A percentile compares a stretch with the other conserved stretches of the same genome.
phyloP scores from a whole-genome alignment of 1,140 invertebrate species.

The Kradibia gibbosae region DNA sequence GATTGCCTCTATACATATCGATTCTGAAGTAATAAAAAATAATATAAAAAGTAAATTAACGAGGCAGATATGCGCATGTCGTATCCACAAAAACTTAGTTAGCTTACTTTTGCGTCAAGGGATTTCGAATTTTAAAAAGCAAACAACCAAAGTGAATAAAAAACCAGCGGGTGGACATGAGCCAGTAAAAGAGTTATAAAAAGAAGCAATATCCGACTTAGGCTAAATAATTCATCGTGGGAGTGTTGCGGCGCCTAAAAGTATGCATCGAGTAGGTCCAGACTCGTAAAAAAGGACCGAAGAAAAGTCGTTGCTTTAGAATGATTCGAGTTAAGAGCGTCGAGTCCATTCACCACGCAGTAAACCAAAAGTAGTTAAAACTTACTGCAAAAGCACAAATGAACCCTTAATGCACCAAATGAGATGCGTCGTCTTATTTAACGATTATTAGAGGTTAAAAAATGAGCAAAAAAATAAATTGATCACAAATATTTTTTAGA shows the following conservation, averaged over 20 bases:
- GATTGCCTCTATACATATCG: no score
- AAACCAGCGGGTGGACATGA: slow-evolving; percentile 32
- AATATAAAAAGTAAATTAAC: no score
- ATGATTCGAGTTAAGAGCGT: slow-evolving; percentile 52
- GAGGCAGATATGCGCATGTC: no score
- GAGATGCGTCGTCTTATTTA: slow-evolving; percentile 2
- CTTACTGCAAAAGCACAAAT: neutral
- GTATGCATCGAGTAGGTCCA: slow-evolving; percentile 59
- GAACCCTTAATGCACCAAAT: neutral
- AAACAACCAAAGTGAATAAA: no score
- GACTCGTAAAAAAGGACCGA: slow-evolving; percentile 67
- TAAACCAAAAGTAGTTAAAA: neutral
- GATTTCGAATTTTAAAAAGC: neutral
- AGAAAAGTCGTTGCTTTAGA: slow-evolving; percentile 62
- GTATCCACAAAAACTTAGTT: no score
- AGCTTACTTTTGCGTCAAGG: neutral
- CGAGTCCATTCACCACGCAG: slow-evolving; percentile 49
- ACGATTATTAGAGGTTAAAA: slow-evolving; percentile 23
- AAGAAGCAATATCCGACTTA: slow-evolving; percentile 69
- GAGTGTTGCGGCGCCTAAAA: slow-evolving; percentile 56
- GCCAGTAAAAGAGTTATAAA: slow-evolving; percentile 73
- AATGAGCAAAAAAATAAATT: neutral
- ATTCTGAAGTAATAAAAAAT: no score
- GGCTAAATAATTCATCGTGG: slow-evolving; percentile 69
- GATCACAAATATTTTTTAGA: no score